Evolutionary conservation across 2,888 invertebrate species (phyloP).

Genomic region (Rhorus exstirpatorius): DNA sequence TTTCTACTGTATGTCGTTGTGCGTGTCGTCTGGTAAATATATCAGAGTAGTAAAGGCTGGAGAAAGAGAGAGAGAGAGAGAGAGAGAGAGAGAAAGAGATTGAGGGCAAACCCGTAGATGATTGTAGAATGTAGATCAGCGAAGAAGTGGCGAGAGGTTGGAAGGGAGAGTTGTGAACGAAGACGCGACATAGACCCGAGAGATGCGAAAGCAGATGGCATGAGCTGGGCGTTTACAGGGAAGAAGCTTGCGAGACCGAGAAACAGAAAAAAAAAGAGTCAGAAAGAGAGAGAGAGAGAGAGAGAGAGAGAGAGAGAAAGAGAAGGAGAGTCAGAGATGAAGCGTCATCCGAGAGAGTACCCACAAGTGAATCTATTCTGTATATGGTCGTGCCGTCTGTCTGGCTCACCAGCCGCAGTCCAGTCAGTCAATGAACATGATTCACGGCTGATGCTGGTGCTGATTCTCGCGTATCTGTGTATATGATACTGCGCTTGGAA

Average conservation of each 20-base stretch:
- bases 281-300: constrained; percentile 19
- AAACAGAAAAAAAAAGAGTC: constrained; percentile 19
- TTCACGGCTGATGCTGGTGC: constrained; percentile 76
- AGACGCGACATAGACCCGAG: constrained; percentile 15
- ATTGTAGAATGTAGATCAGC: constrained; percentile 62
- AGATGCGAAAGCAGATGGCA: constrained; percentile 26
- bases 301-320: constrained; percentile 18
- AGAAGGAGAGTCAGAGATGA: constrained; percentile 37
- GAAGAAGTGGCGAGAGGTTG: constrained; percentile 8
- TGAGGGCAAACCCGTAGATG: constrained; percentile 46
- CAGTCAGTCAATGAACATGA: constrained; percentile 82
- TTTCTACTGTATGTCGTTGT: constrained; percentile 21
- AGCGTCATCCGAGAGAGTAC: constrained; percentile 66
- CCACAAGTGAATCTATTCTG: constrained; percentile 82
- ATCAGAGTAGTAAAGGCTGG: neutral
- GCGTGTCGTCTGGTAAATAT: constrained; percentile 13
- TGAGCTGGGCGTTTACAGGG: constrained; percentile 14
- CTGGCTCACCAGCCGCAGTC: constrained; percentile 71
- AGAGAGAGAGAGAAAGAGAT: neutral
- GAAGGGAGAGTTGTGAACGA: constrained; percentile 50
- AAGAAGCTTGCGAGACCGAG: constrained; percentile 9
- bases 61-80: constrained; percentile 11
- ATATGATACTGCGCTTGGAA: constrained; percentile 7
- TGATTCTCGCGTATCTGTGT: constrained; percentile 22
- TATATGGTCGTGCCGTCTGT: constrained; percentile 82